Base-by-base conservation (phyloP, 2,113 vertebrate genomes). In the Urocynchramus pylzowi region DNA sequence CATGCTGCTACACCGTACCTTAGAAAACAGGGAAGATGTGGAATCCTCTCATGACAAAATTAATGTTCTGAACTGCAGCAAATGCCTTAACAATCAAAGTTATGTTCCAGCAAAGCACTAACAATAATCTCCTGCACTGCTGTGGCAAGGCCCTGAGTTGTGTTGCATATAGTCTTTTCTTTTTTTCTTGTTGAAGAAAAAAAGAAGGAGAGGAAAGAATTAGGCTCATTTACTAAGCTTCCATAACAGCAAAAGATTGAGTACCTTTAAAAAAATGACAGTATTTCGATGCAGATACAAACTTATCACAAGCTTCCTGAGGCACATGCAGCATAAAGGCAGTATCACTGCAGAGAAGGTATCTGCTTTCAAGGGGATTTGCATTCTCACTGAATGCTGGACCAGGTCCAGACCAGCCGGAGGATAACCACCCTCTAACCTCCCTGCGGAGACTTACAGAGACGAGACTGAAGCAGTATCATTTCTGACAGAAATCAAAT, bases 401-500 rank as follows among this genome's bases (percentile, higher is more conserved):
- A 96, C 79, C 35, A 74, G 86, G 61, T 96, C 95, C 94, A 97
- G 94, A 84, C 70, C 95, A 97, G 93, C 89, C 87, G 2, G 63
- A 96, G 94, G 92, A 96, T 88, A 97, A 94, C 95, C 95, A 93
- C 84, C 91, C 87, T 91, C 90, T 92, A 96, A 93, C 90, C 95
- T 97, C 95, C 93, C 95, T 89, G 83, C 1, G 23, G 93, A 97
- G 94, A 76, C 94, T 82, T 81, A 85, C 28, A 90, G 95, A 96
- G 95, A 97, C 10, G 24, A 96, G 93, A 96, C 65, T 86, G 85
- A 95, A 97, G 91, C 92, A 95, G 92, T 95, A 97, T 96, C 71
- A 84, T 96, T 97, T 97, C 96, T 97, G 96, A 96, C 95, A 97
- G 95, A 98, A 97, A 97, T 97, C 92, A 97, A 96, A 98, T 97